Conservation (phyloP, 2,113 vertebrate genomes). For the Empidonax traillii region DNA sequence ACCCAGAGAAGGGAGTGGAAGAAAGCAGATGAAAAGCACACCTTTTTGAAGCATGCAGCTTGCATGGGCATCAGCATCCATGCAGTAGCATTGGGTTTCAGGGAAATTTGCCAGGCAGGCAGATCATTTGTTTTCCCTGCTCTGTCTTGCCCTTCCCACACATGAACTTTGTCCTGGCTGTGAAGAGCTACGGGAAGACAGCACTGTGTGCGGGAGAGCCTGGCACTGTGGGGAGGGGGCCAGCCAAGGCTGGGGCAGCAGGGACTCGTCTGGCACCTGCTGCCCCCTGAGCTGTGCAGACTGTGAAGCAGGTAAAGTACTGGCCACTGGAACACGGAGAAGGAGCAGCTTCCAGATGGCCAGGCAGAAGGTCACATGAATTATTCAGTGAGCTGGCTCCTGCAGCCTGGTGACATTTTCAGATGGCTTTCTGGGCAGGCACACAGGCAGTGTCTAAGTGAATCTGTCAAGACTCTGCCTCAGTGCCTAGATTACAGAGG, state of each 20-base stretch:
- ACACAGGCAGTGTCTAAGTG: background rate
- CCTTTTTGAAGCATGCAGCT: accelerated
- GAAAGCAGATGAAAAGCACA: background rate
- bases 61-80: background rate
- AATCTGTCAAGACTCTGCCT: background rate
- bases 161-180: accelerated
- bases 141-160: background rate
- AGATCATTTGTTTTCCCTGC: background rate
- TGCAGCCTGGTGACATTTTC: background rate
- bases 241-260: accelerated
- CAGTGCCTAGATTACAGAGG: background rate
- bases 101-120: background rate
- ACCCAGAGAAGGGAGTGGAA: background rate
- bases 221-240: background rate
- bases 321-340: background rate
- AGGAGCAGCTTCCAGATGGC: background rate
- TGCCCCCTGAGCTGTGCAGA: background rate
- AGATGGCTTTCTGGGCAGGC: background rate
- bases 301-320: background rate
- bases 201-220: accelerated
- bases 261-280: background rate
- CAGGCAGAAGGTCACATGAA: background rate
- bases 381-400: background rate
- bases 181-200: background rate
- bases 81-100: background rate